Conservation (phyloP, 2,797 vertebrate genomes). For the Lates japonicus region DNA sequence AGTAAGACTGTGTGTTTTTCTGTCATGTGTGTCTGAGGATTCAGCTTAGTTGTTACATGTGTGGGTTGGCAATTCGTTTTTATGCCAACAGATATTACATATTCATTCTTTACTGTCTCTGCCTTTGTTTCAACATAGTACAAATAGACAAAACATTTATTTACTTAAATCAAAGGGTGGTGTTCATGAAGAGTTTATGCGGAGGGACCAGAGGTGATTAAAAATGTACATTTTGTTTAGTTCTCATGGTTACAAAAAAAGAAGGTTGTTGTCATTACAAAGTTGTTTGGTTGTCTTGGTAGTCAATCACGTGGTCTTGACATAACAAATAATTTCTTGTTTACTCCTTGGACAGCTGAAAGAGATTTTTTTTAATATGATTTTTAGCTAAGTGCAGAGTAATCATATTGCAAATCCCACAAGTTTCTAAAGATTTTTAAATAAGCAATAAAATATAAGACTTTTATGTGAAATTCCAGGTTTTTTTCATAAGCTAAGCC, state of each 20-base stretch:
- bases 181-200: neutral
- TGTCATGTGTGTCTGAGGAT: neutral
- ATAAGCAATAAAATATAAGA: too few relatives aligned
- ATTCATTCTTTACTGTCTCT: conserved; percentile 21
- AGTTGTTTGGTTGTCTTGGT: too few relatives aligned
- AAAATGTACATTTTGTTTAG: neutral
- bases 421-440: too few relatives aligned
- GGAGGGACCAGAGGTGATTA: neutral
- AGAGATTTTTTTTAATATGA: too few relatives aligned
- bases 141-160: conserved; percentile 10
- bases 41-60: conserved; percentile 9
- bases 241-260: neutral
- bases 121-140: neutral
- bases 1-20: conserved; percentile 68
- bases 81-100: conserved; percentile 25
- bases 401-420: too few relatives aligned
- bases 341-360: accelerated
- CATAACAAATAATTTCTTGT: neutral
- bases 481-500: neutral
- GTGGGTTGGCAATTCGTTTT: conserved; percentile 29
- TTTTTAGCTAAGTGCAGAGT: too few relatives aligned
- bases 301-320: too few relatives aligned
- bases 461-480: neutral
- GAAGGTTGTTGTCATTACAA: too few relatives aligned
- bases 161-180: neutral